Base-by-base conservation (phyloP, 2,888 invertebrate genomes). In the Phengaris arion region DNA sequence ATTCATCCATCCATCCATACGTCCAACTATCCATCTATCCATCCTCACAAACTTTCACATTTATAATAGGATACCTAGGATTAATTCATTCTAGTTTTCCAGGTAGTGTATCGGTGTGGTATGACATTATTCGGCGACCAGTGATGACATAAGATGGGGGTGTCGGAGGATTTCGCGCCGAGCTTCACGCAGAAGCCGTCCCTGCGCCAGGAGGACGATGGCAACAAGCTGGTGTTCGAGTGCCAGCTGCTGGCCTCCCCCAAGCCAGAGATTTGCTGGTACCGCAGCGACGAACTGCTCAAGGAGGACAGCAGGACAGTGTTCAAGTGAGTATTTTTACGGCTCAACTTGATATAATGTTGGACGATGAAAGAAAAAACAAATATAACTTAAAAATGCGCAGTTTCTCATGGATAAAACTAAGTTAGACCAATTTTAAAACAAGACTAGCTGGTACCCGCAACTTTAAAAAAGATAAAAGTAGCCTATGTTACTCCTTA, bases 111-210 rank as follows among this genome's bases (percentile, higher is more conserved):
- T 79, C 77, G 77, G 76, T 77, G 79, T 77, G 79, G 52, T 46
- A 79, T 81, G 81, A 81, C 80, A 79, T 79, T 76, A 77, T 76
- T 74, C 84, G 81, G 83, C 85, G 84, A 85, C 84, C 91, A 83
- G 92, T 91, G 86, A 93, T 93, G 93, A 85, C 86, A 86, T 85
- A 83, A 81, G 72, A 97, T 97, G 97, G 97, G 97, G 95, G 96
- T 96, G 94, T 95, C 96, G 89, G 98, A 98, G 94, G 98, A 98
- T 94, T 97, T 98, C 94, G 98, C 99, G 94, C 99, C 99, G 92
- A 98, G 98, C 95, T 99, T 99, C 95, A 98, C 98, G 83, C 98
- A 98, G 94, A 99, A 99, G 96, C 99, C 99, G 81, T 98, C 98
- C 92, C 96, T 99, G 85, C 95, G 98, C 82, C 98, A 99, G 92